Evolutionary conservation across 2,888 invertebrate species (phyloP), one percentile per base, ranked within the genome.

Genomic region (Trichogramma dendrolimi): DNA sequence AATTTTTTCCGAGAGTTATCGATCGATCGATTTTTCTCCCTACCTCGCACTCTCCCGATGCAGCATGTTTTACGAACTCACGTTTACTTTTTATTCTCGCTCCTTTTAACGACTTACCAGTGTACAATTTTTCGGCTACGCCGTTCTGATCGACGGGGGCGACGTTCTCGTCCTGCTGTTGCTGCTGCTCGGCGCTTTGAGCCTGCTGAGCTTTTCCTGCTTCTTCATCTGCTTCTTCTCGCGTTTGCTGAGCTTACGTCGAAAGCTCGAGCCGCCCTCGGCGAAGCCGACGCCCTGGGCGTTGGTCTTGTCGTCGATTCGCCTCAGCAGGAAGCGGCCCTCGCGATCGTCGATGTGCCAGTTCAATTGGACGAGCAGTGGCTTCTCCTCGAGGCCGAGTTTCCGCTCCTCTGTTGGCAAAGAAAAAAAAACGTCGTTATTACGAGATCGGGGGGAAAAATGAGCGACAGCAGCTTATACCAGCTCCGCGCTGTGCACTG

Each of bases 281-380:
- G 87, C 87, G 69, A 87, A 86, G 67, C 90, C 84, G 65, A 85
- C 83, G 40, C 84, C 86, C 69, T 87, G 85, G 67, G 86, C 84
- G 71, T 82, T 82, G 74, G 91, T 92, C 79, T 90, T 92, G 75
- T 90, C 91, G 76, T 91, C 92, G 74, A 92, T 89, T 79, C 93
- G 89, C 78, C 94, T 89, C 62, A 99, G 86, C 68, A 99, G 83
- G 82, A 99, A 99, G 65, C 98, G 86, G 41, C 99, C 99, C 81
- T 99, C 99, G 58, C 97, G 84, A 79, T 99, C 98, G 78, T 99
- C 98, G 63, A 95, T 94, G 78, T 98, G 97, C 99, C 99, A 99
- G 83, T 96, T 97, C 61, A 99, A 86, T 81, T 99, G 99, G 62
- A 99, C 97, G 66, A 96, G 83, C 65, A 99, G 83, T 0, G 99